Percentiles rank a stretch among this genome's conserved stretches.
Evolutionary conservation across 2,113 vertebrate species (phyloP).

Genomic region (Emydocephalus ijimae): DNA sequence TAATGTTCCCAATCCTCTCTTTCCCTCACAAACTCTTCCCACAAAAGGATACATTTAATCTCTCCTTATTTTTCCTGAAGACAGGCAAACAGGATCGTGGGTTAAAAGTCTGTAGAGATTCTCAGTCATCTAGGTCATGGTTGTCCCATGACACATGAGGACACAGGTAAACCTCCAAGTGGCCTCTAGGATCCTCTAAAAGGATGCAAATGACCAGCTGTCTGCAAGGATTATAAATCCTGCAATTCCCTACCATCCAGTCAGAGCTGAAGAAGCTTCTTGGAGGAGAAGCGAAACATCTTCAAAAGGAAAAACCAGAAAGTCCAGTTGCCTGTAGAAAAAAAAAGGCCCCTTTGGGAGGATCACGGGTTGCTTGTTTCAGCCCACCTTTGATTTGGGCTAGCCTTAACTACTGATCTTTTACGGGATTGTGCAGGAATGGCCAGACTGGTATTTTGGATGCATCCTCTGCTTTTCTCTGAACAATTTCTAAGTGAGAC

Average conservation of each 20-base stretch:
- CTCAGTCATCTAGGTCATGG: too few species aligned
- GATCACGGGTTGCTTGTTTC: neutral
- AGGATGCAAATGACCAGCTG: too few species aligned
- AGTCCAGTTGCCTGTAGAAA: too few species aligned
- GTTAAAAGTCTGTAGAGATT: neutral
- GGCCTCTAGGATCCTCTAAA: too few species aligned
- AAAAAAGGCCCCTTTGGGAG: too few species aligned
- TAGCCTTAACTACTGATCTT: neutral
- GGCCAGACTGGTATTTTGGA: neutral
- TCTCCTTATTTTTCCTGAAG: neutral
- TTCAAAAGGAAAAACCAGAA: too few species aligned
- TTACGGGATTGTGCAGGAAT: neutral
- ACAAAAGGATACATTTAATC: neutral
- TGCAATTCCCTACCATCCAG: too few species aligned
- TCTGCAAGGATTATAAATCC: too few species aligned
- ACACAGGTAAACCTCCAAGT: too few species aligned
- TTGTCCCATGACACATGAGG: too few species aligned
- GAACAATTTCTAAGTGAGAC: neutral
- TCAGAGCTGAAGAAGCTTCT: too few species aligned
- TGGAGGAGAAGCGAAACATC: too few species aligned
- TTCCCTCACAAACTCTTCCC: neutral
- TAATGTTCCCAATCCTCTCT: neutral
- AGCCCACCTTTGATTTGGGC: neutral
- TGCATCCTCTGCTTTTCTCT: neutral
- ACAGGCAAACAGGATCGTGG: neutral